These are phyloP conservation scores for Automeris io DNA, from an alignment of 2,888 invertebrate genomes.

Conservation along the genomic window DNA sequence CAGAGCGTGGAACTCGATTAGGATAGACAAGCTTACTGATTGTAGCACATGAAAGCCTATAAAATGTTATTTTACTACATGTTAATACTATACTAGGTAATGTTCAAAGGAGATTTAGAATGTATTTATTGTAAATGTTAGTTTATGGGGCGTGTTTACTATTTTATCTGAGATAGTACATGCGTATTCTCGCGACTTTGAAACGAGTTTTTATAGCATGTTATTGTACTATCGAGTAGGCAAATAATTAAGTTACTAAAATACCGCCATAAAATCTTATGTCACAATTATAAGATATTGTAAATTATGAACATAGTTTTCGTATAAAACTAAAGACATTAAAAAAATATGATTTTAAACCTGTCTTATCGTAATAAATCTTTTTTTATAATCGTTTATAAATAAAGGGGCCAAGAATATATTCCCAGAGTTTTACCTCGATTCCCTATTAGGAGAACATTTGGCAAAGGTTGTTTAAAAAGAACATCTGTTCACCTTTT, in stretches of 20 bases:
- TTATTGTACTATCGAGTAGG: constrained; percentile 19
- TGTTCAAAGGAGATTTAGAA: neutral
- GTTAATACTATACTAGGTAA: neutral
- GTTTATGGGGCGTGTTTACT: constrained; percentile 9
- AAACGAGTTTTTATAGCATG: constrained; percentile 27
- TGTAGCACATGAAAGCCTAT: neutral
- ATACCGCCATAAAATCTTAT: too few relatives aligned
- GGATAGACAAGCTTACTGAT: neutral
- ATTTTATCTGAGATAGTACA: constrained; percentile 16
- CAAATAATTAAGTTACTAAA: constrained; percentile 14
- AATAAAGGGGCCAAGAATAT: too few relatives aligned
- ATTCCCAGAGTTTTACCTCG: too few relatives aligned
- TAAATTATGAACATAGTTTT: too few relatives aligned
- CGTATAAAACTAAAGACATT: too few relatives aligned
- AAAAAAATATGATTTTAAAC: too few relatives aligned
- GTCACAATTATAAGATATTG: too few relatives aligned
- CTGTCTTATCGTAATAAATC: too few relatives aligned
- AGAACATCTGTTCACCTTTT: too few relatives aligned
- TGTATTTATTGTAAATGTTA: constrained; percentile 4
- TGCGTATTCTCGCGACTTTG: constrained; percentile 17
- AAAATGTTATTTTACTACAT: neutral
- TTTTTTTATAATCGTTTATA: too few relatives aligned
- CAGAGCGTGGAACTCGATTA: neutral
- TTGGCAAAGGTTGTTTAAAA: too few relatives aligned
- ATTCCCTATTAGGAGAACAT: too few relatives aligned